Evolutionary conservation across 2,113 vertebrate genomes (phyloP).

Genomic region (Proteles cristata): DNA sequence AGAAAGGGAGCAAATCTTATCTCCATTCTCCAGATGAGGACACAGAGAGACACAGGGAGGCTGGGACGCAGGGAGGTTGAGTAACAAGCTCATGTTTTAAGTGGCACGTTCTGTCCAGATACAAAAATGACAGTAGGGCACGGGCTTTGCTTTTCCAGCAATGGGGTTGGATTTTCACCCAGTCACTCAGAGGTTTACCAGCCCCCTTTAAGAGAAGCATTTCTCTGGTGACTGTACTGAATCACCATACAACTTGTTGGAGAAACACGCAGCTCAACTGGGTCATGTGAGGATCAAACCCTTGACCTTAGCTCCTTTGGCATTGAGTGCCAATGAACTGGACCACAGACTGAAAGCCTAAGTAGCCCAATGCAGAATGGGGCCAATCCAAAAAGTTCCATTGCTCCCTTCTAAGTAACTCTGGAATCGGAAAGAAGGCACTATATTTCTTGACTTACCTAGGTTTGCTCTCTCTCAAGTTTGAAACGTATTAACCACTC

Average conservation of each 20-base stretch:
- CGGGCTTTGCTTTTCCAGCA: conserved; percentile 19
- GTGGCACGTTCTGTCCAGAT: not conserved
- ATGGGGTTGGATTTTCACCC: not conserved
- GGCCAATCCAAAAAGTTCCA: not conserved
- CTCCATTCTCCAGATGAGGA: conserved; percentile 75
- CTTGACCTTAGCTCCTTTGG: not conserved
- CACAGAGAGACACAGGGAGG: conserved; percentile 66
- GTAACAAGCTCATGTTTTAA: conserved; percentile 41
- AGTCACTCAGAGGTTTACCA: not conserved
- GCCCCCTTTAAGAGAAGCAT: not conserved
- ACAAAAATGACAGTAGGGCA: not conserved
- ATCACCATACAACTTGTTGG: not conserved
- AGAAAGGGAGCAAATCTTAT: conserved; percentile 77
- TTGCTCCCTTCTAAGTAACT: not conserved
- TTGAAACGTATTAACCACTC: not conserved
- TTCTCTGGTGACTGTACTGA: not conserved
- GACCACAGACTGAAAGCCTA: not conserved
- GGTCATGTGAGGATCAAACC: not conserved
- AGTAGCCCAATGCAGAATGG: not conserved
- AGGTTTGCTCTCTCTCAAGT: not conserved
- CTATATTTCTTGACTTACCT: not conserved
- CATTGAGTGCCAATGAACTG: not conserved
- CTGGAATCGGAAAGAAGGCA: not conserved
- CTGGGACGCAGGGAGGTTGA: conserved; percentile 1
- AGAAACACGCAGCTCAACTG: not conserved